Evolutionary conservation across 2,797 vertebrate species (phyloP).

Genomic region (Hephaestus fuliginosus): DNA sequence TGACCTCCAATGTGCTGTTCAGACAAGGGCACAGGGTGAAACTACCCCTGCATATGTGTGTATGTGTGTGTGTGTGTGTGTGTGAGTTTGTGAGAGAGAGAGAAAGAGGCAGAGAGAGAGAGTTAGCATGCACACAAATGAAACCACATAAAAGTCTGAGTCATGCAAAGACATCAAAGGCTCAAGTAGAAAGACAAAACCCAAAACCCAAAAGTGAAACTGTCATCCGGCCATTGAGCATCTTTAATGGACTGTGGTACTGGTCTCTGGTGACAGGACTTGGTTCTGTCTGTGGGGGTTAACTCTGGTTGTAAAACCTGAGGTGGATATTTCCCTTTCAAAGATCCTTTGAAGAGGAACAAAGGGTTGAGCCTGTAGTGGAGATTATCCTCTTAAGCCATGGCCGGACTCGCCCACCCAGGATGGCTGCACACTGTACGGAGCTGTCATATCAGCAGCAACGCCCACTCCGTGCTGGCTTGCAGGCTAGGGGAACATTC

Average conservation of each 20-base stretch:
- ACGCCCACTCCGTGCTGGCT: conserved; percentile 18
- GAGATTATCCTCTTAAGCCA: conserved; percentile 72
- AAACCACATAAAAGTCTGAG: conserved; percentile 16
- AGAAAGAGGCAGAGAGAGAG: too few species aligned
- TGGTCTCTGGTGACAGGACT: conserved; percentile 46
- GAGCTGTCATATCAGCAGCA: conserved; percentile 47
- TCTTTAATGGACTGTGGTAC: conserved; percentile 46
- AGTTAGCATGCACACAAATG: conserved; percentile 2
- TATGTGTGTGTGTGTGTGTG: background rate
- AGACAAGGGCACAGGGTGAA: conserved; percentile 8
- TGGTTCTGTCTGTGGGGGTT: conserved; percentile 55
- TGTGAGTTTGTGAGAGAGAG: too few species aligned
- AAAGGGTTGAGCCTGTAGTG: conserved; percentile 70
- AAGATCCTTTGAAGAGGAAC: conserved; percentile 81
- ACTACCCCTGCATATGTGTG: background rate
- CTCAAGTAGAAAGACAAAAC: background rate
- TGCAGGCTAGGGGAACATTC: conserved; percentile 20
- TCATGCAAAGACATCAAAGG: conserved; percentile 47
- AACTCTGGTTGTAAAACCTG: conserved; percentile 70
- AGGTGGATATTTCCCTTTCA: conserved; percentile 74
- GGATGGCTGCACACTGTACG: conserved; percentile 46
- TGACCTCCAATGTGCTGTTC: conserved; percentile 50
- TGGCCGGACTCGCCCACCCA: conserved; percentile 78
- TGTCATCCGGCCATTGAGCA: conserved; percentile 7
- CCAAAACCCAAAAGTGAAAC: conserved; percentile 1